Conservation (phyloP, 92 coral and sea anemone genomes). For the Pocillopora meandrina region DNA sequence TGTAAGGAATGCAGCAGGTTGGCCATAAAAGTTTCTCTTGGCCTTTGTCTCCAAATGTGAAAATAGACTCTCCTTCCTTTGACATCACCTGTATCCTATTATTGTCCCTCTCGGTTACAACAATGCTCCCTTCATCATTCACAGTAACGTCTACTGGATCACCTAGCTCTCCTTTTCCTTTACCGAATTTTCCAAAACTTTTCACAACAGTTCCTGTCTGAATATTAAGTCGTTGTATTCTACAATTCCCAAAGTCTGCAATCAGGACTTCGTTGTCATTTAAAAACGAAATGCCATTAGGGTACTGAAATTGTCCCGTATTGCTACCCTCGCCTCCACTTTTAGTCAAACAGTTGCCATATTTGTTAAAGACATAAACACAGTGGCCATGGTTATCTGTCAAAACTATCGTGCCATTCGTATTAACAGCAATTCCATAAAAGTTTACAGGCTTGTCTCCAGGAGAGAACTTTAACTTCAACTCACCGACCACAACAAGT, state of each 20-base stretch:
- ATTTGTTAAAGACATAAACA: background rate
- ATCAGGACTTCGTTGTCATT: background rate
- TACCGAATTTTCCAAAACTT: background rate
- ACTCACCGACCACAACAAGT: constrained; percentile 2
- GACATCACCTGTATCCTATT: constrained; percentile 6
- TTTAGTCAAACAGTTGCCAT: background rate
- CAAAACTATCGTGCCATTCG: background rate
- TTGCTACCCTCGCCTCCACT: background rate
- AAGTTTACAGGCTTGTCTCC: background rate
- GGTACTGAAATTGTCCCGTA: background rate
- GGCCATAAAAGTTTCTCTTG: background rate
- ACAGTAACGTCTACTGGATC: background rate
- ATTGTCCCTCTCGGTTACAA: background rate
- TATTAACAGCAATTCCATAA: background rate
- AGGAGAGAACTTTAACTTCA: background rate
- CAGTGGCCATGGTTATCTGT: background rate
- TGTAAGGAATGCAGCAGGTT: background rate
- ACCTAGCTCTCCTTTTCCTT: background rate
- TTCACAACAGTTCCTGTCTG: constrained; percentile 14
- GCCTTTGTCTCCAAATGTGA: background rate
- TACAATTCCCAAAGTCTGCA: background rate
- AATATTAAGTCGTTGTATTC: constrained; percentile 3
- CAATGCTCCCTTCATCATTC: constrained; percentile 7
- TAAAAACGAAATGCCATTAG: background rate
- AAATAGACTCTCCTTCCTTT: background rate